Evolutionary conservation across 2,888 invertebrate genomes (phyloP).

Genomic region (Cephonodes hylas): DNA sequence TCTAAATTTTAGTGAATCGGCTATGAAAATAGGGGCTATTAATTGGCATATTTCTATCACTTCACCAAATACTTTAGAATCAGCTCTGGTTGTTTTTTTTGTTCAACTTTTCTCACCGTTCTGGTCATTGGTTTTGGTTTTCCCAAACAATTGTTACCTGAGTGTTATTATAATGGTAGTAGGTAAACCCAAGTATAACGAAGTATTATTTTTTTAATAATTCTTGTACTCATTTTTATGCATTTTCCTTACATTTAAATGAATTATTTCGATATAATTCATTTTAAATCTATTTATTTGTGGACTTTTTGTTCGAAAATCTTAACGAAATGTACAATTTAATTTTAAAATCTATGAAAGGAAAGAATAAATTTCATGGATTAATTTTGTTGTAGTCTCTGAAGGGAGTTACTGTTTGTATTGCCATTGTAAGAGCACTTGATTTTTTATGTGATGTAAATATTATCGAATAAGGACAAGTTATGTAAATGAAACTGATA

Average conservation of each 20-base stretch:
- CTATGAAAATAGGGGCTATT: too few species aligned
- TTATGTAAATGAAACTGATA: conserved; percentile 49
- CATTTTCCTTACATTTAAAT: not conserved
- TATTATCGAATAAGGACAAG: conserved; percentile 47
- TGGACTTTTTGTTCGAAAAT: not conserved
- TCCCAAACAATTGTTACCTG: not conserved
- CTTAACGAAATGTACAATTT: not conserved
- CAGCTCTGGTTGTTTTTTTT: too few species aligned
- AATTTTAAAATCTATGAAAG: not conserved
- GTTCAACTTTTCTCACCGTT: not conserved
- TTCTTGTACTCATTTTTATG: not conserved
- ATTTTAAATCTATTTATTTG: not conserved
- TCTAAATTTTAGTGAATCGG: too few species aligned
- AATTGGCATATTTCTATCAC: too few species aligned
- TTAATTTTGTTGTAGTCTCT: not conserved
- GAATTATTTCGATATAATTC: not conserved
- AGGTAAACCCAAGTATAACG: not conserved
- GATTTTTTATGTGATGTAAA: conserved; percentile 37
- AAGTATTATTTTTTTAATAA: not conserved
- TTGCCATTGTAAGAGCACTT: not conserved
- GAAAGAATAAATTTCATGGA: not conserved
- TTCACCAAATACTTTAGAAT: too few species aligned
- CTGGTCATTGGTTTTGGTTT: not conserved
- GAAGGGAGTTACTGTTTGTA: not conserved
- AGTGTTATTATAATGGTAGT: not conserved